phyloP scores from a whole-genome alignment of 2,797 vertebrate species.

The Eulemur albifrons region DNA sequence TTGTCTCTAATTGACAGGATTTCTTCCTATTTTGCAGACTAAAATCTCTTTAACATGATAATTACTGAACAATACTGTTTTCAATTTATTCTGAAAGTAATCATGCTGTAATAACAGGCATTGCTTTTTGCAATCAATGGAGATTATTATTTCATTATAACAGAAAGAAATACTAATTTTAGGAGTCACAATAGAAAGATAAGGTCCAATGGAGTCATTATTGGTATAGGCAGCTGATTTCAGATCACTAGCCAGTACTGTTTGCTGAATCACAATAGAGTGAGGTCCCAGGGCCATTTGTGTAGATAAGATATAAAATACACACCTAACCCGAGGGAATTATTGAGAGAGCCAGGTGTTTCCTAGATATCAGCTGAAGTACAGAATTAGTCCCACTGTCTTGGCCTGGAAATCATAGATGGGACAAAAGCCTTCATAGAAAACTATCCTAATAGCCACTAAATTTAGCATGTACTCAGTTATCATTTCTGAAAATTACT shows the following conservation, averaged over 20 bases:
- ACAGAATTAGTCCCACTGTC: neutral
- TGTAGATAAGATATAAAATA: conserved; percentile 53
- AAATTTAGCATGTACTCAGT: neutral
- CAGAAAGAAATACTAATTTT: conserved; percentile 73
- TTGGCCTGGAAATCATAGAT: neutral
- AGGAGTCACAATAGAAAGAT: conserved; percentile 61
- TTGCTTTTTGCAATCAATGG: conserved; percentile 59
- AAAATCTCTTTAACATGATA: conserved; percentile 55
- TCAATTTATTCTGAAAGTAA: conserved; percentile 63
- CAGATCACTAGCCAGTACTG: conserved; percentile 36
- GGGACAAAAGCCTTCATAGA: neutral
- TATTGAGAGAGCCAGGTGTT: neutral
- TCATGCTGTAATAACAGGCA: conserved; percentile 53
- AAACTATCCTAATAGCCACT: neutral
- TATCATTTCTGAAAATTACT: neutral
- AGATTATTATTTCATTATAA: conserved; percentile 57
- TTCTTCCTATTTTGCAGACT: conserved; percentile 6
- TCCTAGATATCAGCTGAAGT: conserved; percentile 23
- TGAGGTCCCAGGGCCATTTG: neutral
- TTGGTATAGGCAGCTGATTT: conserved; percentile 61
- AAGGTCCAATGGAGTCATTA: conserved; percentile 48
- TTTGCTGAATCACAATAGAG: conserved; percentile 57
- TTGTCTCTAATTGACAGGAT: conserved; percentile 48
- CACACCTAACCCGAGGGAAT: conserved; percentile 35
- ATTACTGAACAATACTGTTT: conserved; percentile 58